Percentiles rank a stretch among this genome's conserved stretches.
Evolutionary conservation across 2,888 invertebrate genomes (phyloP).

Genomic region (Zygaena filipendulae): DNA sequence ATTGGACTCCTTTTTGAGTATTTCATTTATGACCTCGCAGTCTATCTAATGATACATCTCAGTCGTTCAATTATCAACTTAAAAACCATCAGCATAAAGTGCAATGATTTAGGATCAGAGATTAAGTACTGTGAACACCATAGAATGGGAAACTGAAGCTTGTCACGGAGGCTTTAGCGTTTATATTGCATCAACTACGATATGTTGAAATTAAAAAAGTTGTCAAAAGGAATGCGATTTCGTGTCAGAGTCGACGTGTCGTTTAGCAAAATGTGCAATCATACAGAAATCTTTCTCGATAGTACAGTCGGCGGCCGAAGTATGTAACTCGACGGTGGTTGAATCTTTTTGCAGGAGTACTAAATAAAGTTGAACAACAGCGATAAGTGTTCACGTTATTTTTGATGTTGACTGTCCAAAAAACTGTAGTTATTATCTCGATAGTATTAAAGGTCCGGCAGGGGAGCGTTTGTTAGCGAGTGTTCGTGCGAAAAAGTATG

Average conservation of each 20-base stretch:
- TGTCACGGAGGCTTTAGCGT: slow-evolving; percentile 2
- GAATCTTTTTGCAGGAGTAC: too few species aligned
- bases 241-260: slow-evolving; percentile 28
- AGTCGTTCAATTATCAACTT: not conserved
- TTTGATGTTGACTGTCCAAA: too few species aligned
- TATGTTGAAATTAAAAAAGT: slow-evolving; percentile 23
- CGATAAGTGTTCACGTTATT: slow-evolving; percentile 37
- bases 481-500: slow-evolving; percentile 39
- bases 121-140: not conserved
- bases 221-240: slow-evolving; percentile 31
- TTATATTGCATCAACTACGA: slow-evolving; percentile 2
- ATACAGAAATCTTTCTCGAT: too few species aligned
- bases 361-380: slow-evolving; percentile 31
- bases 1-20: slow-evolving; percentile 33
- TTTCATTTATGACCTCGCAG: slow-evolving; percentile 28
- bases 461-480: slow-evolving; percentile 39
- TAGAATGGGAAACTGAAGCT: slow-evolving; percentile 15
- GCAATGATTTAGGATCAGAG: not conserved
- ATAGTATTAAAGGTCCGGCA: slow-evolving; percentile 39
- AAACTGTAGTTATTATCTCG: too few species aligned
- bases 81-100: not conserved
- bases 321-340: too few species aligned
- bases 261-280: slow-evolving; percentile 59
- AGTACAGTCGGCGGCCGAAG: too few species aligned
- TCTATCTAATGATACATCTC: slow-evolving; percentile 11